Base-by-base conservation (phyloP, 2,888 invertebrate genomes). In the Pseudoips prasinana region DNA sequence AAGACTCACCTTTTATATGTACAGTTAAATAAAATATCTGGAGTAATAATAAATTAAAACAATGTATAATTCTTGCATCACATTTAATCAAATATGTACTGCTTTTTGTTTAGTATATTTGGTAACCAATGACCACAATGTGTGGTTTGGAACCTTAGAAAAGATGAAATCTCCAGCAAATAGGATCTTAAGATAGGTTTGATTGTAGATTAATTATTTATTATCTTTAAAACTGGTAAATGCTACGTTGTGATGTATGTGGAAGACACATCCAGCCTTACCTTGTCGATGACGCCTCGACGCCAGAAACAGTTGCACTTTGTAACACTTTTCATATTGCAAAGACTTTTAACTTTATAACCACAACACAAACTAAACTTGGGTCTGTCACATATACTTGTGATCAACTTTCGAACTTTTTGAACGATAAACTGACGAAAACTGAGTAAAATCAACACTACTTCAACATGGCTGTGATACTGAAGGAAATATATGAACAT, bases 211-310 rank as follows among this genome's bases (percentile, higher is more conserved):
- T n/a, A n/a, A n/a, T n/a, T n/a, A n/a, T n/a, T n/a, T n/a, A n/a
- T n/a, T n/a, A n/a, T n/a, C n/a, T n/a, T n/a, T n/a, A n/a, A n/a
- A n/a, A n/a, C n/a, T n/a, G n/a, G n/a, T n/a, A 56, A 67, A 73
- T 75, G 72, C 82, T 86, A 87, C 87, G 73, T 78, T 81, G 79
- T 80, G 83, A 81, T 86, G 81, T 83, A 82, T 77, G 20, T 55
- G 82, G 78, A 77, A 87, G 86, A 85, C 88, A 86, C 88, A 72
- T 87, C 89, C 86, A 85, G 80, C 84, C 89, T 89, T 89, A 89
- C 89, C 89, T 89, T 85, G 62, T 63, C 72, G 74, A 76, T 71
- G 84, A 84, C 81, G 87, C 81, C 86, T 81, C 79, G 87, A 82
- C 75, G 86, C 77, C 84, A 84, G 83, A 72, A 74, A 83, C 80